Evolutionary conservation across 2,797 vertebrate species (phyloP).

Genomic region (Geotrypetes seraphini): DNA sequence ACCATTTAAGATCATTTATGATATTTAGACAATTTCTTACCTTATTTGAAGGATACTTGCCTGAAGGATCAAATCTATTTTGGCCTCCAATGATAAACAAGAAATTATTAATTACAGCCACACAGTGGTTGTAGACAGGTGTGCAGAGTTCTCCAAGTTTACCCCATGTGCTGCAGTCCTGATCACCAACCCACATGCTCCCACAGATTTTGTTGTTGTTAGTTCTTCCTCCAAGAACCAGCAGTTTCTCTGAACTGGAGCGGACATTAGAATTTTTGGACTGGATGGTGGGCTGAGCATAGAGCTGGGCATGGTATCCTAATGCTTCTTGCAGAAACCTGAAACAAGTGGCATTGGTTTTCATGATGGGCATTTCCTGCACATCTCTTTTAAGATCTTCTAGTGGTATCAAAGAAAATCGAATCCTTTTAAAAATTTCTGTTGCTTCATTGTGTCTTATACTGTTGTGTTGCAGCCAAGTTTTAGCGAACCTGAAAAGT

Average conservation of each 20-base stretch:
- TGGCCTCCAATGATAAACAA: constrained; percentile 44
- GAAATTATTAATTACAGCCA: constrained; percentile 20
- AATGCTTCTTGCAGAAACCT: constrained; percentile 30
- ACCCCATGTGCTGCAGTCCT: constrained; percentile 16
- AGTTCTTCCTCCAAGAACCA: constrained; percentile 27
- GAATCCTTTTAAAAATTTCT: constrained; percentile 10
- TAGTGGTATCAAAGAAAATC: constrained; percentile 34
- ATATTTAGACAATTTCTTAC: too few relatives aligned
- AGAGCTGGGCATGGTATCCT: constrained; percentile 23
- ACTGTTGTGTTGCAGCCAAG: constrained; percentile 19
- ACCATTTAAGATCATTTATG: too few relatives aligned
- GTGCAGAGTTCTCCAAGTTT: constrained; percentile 17
- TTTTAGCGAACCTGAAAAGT: constrained; percentile 6
- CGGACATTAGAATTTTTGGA: not conserved
- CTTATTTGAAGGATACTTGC: constrained; percentile 38
- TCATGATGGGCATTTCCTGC: constrained; percentile 16
- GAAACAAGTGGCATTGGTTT: constrained; percentile 16
- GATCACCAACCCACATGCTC: constrained; percentile 28
- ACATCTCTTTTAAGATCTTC: constrained; percentile 11
- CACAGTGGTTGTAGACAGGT: constrained; percentile 41
- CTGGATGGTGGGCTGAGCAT: constrained; percentile 20
- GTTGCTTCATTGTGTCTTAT: not conserved
- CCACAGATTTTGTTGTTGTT: not conserved
- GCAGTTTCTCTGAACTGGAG: not conserved
- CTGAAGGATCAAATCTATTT: constrained; percentile 29